Percentiles rank a stretch among this genome's conserved stretches.
phyloP scores from a whole-genome alignment of 1,140 invertebrate species.

The Drosophila lini region DNA sequence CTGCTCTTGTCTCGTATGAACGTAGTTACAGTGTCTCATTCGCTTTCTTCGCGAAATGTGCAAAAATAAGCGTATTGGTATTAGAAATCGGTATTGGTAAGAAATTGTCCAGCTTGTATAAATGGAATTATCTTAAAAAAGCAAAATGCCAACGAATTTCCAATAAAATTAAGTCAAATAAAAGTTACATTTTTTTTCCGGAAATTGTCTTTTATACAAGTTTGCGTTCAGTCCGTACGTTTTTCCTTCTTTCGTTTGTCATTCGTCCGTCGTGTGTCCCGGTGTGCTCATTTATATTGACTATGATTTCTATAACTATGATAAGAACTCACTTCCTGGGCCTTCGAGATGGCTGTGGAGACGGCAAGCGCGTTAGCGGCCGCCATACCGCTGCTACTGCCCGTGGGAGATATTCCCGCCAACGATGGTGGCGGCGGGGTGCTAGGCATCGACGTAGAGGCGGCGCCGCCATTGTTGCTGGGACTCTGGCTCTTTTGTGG shows the following conservation, averaged over 20 bases:
- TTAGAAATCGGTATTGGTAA: conserved; percentile 25
- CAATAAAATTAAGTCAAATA: conserved; percentile 24
- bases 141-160: conserved; percentile 47
- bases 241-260: neutral
- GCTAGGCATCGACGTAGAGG: conserved; percentile 57
- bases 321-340: conserved; percentile 85
- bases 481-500: conserved; percentile 68
- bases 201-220: conserved; percentile 50
- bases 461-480: conserved; percentile 44
- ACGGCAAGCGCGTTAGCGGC: conserved; percentile 74
- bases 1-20: conserved; percentile 32
- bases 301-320: conserved; percentile 84
- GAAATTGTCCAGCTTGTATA: conserved; percentile 37
- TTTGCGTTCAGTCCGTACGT: conserved; percentile 27
- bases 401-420: conserved; percentile 71
- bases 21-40: conserved; percentile 3
- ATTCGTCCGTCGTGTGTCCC: conserved; percentile 15
- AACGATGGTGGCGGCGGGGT: conserved; percentile 68
- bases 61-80: conserved; percentile 25
- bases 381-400: conserved; percentile 58
- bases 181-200: conserved; percentile 14
- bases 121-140: conserved; percentile 69
- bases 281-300: conserved; percentile 80
- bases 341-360: conserved; percentile 82
- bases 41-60: conserved; percentile 8